Evolutionary conservation across 2,888 invertebrate genomes (phyloP).

Genomic region (Elaeidobius kamerunicus): DNA sequence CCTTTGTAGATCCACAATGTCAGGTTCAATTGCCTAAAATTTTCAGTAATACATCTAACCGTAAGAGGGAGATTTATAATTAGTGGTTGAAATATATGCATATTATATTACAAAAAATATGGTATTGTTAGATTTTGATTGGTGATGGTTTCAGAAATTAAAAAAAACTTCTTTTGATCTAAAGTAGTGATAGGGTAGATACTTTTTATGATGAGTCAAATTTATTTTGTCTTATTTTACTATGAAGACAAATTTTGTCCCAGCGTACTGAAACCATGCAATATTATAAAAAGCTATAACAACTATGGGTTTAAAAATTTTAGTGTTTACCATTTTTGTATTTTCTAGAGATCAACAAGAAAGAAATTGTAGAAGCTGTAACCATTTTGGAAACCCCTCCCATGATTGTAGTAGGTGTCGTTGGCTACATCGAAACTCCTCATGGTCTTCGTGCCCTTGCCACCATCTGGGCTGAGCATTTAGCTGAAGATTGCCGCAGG

Average conservation of each 20-base stretch:
- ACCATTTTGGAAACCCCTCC: constrained; percentile 98
- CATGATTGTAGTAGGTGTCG: constrained; percentile 95
- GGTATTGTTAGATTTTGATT: no score
- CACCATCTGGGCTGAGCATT: constrained; percentile 98
- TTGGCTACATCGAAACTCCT: constrained; percentile 99
- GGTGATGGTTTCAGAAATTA: background rate
- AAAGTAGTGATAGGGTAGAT: no score
- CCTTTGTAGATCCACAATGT: no score
- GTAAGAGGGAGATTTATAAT: no score
- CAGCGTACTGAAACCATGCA: constrained; percentile 2
- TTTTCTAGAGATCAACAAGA: constrained; percentile 93
- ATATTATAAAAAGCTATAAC: no score
- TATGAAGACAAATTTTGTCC: constrained; percentile 1
- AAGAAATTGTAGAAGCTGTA: constrained; percentile 99
- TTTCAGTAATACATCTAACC: no score
- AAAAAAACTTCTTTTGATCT: no score
- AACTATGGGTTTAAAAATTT: background rate
- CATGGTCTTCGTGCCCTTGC: constrained; percentile 92
- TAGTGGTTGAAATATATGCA: no score
- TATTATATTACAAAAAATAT: no score
- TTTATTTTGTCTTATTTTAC: no score
- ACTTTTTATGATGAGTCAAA: no score
- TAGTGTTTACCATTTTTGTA: constrained; percentile 17
- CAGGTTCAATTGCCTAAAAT: no score
- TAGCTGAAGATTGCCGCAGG: constrained; percentile 96